Percentiles rank a stretch among this genome's conserved stretches.
Evolutionary conservation across 2,113 vertebrate species (phyloP).

Genomic region (Cranoglanis bouderius): DNA sequence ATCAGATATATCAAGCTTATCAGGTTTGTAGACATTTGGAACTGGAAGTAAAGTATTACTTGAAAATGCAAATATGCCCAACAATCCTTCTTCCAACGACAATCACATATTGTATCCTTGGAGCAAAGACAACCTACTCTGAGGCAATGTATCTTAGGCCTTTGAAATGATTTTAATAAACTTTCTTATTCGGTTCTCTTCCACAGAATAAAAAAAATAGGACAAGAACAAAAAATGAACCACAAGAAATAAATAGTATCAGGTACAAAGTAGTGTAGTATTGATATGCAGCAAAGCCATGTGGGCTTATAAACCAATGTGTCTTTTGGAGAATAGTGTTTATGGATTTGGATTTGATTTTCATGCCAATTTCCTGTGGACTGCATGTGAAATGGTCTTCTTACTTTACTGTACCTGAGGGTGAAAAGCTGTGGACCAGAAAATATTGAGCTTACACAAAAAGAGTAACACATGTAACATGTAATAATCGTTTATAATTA

Average conservation of each 20-base stretch:
- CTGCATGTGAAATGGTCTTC: not conserved
- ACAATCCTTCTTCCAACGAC: not conserved
- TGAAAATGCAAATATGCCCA: not conserved
- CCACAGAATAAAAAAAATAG: not conserved
- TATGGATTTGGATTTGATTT: not conserved
- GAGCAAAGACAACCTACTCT: not conserved
- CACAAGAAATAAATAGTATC: not conserved
- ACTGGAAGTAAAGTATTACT: not conserved
- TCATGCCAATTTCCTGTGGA: not conserved
- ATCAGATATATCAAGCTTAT: not conserved
- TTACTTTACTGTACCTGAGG: not conserved
- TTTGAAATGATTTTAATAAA: not conserved
- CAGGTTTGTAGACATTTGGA: not conserved
- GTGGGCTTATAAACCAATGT: not conserved
- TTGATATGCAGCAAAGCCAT: not conserved
- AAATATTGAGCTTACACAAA: not conserved
- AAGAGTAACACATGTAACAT: not conserved
- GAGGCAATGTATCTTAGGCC: not conserved
- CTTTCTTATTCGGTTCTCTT: not conserved
- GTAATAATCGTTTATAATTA: not conserved
- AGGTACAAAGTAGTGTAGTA: not conserved
- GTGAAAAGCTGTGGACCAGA: conserved; percentile 6
- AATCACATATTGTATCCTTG: not conserved
- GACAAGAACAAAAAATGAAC: not conserved
- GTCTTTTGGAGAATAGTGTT: not conserved